These are phyloP conservation scores for Poecilia velifera DNA, from an alignment of 2,797 vertebrate species.

Conservation along the genomic window DNA sequence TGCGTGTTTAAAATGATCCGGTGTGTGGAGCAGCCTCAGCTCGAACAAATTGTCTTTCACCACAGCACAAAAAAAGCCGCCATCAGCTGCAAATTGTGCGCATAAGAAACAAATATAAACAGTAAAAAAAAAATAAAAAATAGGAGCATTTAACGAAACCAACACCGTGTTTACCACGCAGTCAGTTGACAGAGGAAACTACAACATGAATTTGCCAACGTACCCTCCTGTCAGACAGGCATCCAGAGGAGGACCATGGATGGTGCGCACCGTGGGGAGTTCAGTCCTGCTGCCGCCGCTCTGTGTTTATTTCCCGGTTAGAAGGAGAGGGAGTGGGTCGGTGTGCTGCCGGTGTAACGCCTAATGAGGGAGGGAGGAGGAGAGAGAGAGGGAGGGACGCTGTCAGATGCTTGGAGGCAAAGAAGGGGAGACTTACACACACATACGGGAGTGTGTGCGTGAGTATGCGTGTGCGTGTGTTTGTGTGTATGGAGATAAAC, in stretches of 20 bases:
- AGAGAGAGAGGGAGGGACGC: constrained; percentile 67
- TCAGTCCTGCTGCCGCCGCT: constrained; percentile 64
- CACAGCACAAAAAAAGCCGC: constrained; percentile 29
- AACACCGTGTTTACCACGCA: constrained; percentile 46
- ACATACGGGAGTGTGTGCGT: constrained; percentile 13
- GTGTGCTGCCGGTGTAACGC: constrained; percentile 65
- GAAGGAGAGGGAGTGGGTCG: constrained; percentile 57
- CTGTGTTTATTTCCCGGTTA: constrained; percentile 59
- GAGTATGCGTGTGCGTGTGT: constrained; percentile 20
- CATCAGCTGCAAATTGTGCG: constrained; percentile 7
- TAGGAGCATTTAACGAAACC: neutral
- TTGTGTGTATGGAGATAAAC: constrained; percentile 8
- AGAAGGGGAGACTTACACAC: constrained; percentile 21
- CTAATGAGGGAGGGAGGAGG: constrained; percentile 65
- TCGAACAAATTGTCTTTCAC: constrained; percentile 18
- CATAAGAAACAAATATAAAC: neutral
- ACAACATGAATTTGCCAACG: constrained; percentile 45
- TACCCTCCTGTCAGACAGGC: constrained; percentile 77
- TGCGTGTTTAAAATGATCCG: constrained; percentile 23
- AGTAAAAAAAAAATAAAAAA: neutral
- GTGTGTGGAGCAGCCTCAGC: constrained; percentile 34
- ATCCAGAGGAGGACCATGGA: constrained; percentile 73
- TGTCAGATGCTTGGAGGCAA: constrained; percentile 65
- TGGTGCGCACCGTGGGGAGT: constrained; percentile 59
- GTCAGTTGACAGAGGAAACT: neutral